Base-by-base conservation (phyloP, 1,140 invertebrate genomes). In the Tetramorium alpestre region DNA sequence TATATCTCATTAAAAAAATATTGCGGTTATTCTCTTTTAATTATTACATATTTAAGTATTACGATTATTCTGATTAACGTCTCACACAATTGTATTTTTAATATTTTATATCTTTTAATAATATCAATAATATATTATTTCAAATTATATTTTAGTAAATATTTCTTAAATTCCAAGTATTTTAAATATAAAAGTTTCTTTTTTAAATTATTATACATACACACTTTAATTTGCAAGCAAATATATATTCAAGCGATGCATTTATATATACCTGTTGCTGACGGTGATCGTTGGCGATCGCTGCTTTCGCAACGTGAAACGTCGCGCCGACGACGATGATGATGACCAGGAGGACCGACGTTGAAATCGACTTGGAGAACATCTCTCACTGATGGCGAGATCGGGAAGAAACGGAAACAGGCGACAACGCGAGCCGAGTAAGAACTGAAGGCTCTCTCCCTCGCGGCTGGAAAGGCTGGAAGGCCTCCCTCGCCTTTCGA, bases 181-280 rank as follows among this genome's bases (percentile, higher is more conserved):
- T n/a, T 51, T n/a, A 44, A 67, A 2, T 22, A 33, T 22, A 33
- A 47, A 47, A 54, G 22, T 62, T 28, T 62, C 8, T 62, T 47
- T 41, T 4, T 41, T 25, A 44, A 75, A 33, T 33, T 33, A 33
- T 4, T 58, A 56, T 56, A 18, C 2, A 33, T 33, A 47, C n/a
- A 33, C 18, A 8, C 49, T 33, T 28, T 7, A 8, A 80, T 67
- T n/a, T 16, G 2, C 7, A 51, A 10, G 18, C 7, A 65, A 80
- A 51, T 65, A 2, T 47, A 28, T 67, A 80, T 18, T 69, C 0
- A 22, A 78, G 18, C 2, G 13, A 13, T 58, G 8, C 7, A 33
- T 47, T 67, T 90, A 4, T 33, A 33, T 33, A 33, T 33, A 90
- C 89, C 89, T 90, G 89, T 90, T 90, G 89, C 33, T 89, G 89